Percentiles rank a stretch among this genome's conserved stretches.
Evolutionary conservation across 1,140 invertebrate species (phyloP).

Genomic region (Meloidogyne exigua): DNA sequence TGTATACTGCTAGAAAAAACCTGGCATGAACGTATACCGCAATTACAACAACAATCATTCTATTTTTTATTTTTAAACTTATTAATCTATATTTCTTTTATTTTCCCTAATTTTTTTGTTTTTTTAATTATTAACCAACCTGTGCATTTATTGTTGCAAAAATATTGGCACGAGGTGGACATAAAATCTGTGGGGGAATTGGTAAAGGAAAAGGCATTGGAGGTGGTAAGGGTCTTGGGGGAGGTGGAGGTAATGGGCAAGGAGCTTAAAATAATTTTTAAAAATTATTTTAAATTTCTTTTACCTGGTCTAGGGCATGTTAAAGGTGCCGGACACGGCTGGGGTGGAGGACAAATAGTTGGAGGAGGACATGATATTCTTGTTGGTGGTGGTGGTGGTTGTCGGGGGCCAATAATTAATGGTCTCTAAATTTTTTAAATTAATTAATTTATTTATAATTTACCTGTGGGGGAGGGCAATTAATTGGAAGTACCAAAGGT

Average conservation of each 20-base stretch:
- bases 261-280: constrained; percentile 5
- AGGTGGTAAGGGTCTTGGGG: constrained; percentile 1
- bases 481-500: background rate
- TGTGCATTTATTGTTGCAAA: background rate
- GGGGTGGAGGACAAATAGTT: constrained; percentile 16
- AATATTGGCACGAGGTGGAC: background rate
- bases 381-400: background rate
- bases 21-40: constrained; percentile 4
- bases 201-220: constrained; percentile 1
- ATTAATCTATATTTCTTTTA: too few relatives aligned
- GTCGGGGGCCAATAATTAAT: background rate
- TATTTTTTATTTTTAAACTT: too few relatives aligned
- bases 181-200: background rate
- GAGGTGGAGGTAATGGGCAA: constrained; percentile 7
- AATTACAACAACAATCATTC: constrained; percentile 31
- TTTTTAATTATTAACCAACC: background rate
- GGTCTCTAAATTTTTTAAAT: background rate
- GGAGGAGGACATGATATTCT: background rate
- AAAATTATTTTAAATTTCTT: background rate
- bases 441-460: background rate
- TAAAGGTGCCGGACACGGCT: background rate
- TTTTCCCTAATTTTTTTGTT: too few relatives aligned
- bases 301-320: constrained; percentile 25
- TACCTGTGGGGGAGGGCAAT: background rate
- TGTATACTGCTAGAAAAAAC: background rate